Evolutionary conservation across 2,797 vertebrate genomes (phyloP).

Genomic region (Spondyliosoma cantharus): DNA sequence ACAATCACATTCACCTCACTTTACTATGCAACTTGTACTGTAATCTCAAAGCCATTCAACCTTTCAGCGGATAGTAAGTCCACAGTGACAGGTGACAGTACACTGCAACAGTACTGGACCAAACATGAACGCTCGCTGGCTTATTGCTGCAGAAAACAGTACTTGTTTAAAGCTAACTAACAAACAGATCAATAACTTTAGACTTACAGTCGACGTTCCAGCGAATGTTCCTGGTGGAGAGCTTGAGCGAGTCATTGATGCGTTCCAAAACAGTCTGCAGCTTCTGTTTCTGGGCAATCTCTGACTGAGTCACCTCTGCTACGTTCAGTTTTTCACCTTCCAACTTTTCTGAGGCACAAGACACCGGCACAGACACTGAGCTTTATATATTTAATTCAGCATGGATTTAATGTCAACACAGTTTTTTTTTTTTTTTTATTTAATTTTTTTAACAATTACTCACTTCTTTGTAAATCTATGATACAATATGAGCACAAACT

Average conservation of each 20-base stretch:
- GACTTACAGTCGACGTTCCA: conserved; percentile 96
- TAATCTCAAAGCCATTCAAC: conserved; percentile 4
- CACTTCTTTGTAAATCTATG: background rate
- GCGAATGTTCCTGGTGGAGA: conserved; percentile 93
- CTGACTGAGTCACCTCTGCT: conserved; percentile 98
- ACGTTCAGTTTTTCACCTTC: conserved; percentile 97
- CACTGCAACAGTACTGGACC: background rate
- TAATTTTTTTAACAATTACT: too few species aligned
- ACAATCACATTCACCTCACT: background rate
- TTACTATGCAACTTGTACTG: background rate
- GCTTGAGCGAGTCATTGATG: conserved; percentile 96
- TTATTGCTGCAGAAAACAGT: background rate
- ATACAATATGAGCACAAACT: background rate
- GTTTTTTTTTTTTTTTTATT: too few species aligned
- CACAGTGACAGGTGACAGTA: background rate
- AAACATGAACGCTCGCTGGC: background rate
- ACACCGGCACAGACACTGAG: background rate
- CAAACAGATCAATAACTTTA: background rate
- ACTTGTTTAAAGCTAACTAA: background rate
- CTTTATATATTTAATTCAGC: background rate
- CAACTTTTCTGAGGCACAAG: conserved; percentile 89
- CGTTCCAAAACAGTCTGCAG: conserved; percentile 97
- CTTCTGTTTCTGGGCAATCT: conserved; percentile 99
- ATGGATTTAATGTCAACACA: background rate
- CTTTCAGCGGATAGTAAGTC: background rate